These are phyloP conservation scores for Scarus forsteni DNA, from an alignment of 2,797 vertebrate species.

Conservation along the genomic window DNA sequence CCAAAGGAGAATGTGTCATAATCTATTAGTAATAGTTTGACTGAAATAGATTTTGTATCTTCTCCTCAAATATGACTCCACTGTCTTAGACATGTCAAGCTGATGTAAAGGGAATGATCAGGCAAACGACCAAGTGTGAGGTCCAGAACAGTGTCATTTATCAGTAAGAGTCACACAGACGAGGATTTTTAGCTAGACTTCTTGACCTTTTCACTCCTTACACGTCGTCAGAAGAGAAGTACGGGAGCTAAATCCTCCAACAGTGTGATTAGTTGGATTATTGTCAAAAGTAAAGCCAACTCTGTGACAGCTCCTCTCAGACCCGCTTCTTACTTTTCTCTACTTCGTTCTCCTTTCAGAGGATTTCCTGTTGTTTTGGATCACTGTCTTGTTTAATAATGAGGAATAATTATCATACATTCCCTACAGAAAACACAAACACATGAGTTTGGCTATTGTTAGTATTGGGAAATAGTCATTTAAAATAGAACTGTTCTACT, in stretches of 20 bases:
- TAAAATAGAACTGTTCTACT: neutral
- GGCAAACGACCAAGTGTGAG: no score
- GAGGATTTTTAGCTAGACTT: slow-evolving; percentile 26
- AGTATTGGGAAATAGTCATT: neutral
- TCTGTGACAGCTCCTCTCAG: slow-evolving; percentile 56
- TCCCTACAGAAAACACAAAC: neutral
- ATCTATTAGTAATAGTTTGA: neutral
- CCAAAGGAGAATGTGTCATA: neutral
- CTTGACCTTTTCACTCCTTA: slow-evolving; percentile 38
- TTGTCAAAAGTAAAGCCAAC: slow-evolving; percentile 51
- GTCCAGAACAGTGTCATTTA: slow-evolving; percentile 18
- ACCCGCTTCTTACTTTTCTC: neutral
- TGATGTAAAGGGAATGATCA: no score
- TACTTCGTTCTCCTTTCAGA: slow-evolving; percentile 6
- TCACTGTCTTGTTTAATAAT: neutral
- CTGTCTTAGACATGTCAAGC: neutral
- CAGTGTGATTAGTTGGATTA: slow-evolving; percentile 74
- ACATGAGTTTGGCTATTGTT: neutral
- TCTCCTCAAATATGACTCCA: neutral
- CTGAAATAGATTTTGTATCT: neutral
- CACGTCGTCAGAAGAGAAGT: slow-evolving; percentile 26
- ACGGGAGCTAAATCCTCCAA: slow-evolving; percentile 31
- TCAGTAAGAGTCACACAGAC: slow-evolving; percentile 5
- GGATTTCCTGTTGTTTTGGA: neutral
- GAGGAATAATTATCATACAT: neutral